Conservation (phyloP, 2,113 vertebrate genomes). For the Psittacula cyanocephala region DNA sequence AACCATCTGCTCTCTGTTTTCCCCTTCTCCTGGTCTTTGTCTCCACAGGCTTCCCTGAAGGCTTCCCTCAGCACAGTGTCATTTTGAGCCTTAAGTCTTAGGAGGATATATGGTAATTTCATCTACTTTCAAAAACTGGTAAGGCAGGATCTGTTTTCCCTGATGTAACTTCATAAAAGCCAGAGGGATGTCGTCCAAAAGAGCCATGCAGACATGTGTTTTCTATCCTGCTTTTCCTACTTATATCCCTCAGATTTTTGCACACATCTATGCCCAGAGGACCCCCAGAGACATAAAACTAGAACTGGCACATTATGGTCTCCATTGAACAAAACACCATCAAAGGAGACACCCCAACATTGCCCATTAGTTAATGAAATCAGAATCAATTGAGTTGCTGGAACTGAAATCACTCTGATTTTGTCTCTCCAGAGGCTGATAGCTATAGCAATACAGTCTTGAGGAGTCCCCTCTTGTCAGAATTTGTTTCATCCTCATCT, state of each 20-base stretch:
- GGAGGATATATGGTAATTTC: slow-evolving; percentile 12
- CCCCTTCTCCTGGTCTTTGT: neutral
- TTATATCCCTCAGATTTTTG: neutral
- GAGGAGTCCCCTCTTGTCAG: neutral
- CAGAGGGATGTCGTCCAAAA: neutral
- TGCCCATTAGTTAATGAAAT: neutral
- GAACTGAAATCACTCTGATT: neutral
- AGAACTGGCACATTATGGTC: neutral
- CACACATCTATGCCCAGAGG: neutral
- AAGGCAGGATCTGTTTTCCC: slow-evolving; percentile 31
- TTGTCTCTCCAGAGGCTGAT: neutral
- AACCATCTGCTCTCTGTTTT: slow-evolving; percentile 29
- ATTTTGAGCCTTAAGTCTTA: neutral
- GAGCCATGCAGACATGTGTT: neutral
- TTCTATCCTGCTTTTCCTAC: neutral
- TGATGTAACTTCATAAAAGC: slow-evolving; percentile 10
- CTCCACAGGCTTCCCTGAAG: neutral
- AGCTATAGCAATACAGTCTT: neutral
- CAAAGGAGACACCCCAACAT: neutral
- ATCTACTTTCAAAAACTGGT: slow-evolving; percentile 6
- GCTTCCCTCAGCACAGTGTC: neutral
- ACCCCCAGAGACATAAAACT: neutral
- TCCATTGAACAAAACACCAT: rapidly evolving
- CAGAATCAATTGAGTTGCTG: neutral
- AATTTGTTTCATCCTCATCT: neutral